Percentiles rank a stretch among this genome's conserved stretches.
Conservation (phyloP, 2,888 invertebrate genomes). For the Lottia gigantea region DNA sequence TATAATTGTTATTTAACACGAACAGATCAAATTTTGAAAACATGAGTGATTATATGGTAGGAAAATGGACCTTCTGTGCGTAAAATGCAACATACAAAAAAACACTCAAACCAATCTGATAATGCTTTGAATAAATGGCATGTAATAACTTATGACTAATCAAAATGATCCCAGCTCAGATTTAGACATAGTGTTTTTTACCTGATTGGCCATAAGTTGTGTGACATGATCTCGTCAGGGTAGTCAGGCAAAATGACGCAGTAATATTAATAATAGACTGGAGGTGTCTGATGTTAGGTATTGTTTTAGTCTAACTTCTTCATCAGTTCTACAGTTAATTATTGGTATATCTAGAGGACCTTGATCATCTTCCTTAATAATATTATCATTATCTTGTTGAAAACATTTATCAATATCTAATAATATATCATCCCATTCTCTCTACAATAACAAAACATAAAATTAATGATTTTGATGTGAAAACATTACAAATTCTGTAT, state of each 20-base stretch:
- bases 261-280: slow-evolving; percentile 46
- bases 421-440: slow-evolving; percentile 53
- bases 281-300: slow-evolving; percentile 30
- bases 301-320: slow-evolving; percentile 36
- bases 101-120: not conserved
- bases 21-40: no score
- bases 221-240: slow-evolving; percentile 63
- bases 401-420: slow-evolving; percentile 43
- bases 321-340: slow-evolving; percentile 44
- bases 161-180: no score
- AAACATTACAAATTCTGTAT: no score
- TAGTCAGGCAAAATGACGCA: slow-evolving; percentile 65
- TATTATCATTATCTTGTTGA: slow-evolving; percentile 21
- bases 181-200: slow-evolving; percentile 15
- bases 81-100: not conserved
- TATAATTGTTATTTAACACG: no score
- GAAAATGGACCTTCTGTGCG: no score
- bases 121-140: not conserved
- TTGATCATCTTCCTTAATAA: slow-evolving; percentile 37
- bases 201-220: slow-evolving; percentile 38
- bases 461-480: no score
- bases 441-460: slow-evolving; percentile 30
- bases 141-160: not conserved
- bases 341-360: slow-evolving; percentile 41
- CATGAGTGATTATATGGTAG: no score